phyloP scores from a whole-genome alignment of 2,113 vertebrate species.

The Ivindomyrus marchei region DNA sequence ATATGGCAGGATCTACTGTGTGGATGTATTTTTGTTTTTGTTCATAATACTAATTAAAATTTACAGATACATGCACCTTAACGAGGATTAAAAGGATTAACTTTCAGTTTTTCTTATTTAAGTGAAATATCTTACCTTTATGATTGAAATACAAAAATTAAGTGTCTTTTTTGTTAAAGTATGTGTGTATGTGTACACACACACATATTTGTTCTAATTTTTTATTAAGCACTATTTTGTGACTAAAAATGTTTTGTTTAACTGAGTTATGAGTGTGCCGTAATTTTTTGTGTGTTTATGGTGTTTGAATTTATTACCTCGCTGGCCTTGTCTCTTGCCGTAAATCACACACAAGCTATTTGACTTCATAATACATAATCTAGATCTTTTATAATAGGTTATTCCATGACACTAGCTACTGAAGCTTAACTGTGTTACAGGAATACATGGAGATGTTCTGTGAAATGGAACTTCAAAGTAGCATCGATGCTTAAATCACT shows the following conservation, averaged over 20 bases:
- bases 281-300: not conserved
- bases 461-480: not conserved
- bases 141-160: too few species aligned
- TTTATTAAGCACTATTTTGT: not conserved
- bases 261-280: not conserved
- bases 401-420: not conserved
- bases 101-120: not conserved
- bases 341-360: not conserved
- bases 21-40: not conserved
- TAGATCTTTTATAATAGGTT: not conserved
- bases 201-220: not conserved
- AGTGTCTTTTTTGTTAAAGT: not conserved
- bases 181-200: too few species aligned
- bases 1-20: constrained; percentile 9
- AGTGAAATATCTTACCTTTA: not conserved
- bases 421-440: not conserved
- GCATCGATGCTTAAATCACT: not conserved
- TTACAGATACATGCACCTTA: not conserved
- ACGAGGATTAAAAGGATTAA: not conserved
- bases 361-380: not conserved
- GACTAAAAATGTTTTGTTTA: not conserved
- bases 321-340: not conserved
- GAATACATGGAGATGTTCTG: not conserved
- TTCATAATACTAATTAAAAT: not conserved
- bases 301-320: not conserved